phyloP scores from a whole-genome alignment of 2,797 vertebrate genomes.

The Leontocebus nigricollis region DNA sequence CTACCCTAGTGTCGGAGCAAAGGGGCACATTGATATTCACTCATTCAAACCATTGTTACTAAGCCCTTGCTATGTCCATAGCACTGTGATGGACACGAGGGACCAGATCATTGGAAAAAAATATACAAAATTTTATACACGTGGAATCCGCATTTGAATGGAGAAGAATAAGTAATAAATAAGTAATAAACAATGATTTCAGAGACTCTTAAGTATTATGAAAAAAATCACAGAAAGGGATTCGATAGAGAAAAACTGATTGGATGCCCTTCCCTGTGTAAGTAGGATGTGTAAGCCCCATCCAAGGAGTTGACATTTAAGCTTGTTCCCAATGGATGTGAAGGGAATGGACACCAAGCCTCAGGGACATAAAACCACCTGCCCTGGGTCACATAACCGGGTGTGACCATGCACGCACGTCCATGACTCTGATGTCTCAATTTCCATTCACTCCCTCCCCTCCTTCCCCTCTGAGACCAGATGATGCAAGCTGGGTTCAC shows the following conservation, averaged over 20 bases:
- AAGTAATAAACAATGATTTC: rapidly evolving
- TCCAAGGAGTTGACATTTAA: not conserved
- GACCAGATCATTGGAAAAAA: not conserved
- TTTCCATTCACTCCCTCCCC: not conserved
- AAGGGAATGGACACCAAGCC: not conserved
- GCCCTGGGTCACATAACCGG: too few relatives aligned
- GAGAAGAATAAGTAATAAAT: not conserved
- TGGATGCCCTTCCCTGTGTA: rapidly evolving
- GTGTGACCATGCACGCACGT: too few relatives aligned
- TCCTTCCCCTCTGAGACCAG: rapidly evolving
- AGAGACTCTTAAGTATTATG: rapidly evolving
- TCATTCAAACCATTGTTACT: rapidly evolving
- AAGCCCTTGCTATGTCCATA: rapidly evolving
- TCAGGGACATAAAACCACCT: not conserved
- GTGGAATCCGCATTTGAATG: rapidly evolving
- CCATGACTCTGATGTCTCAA: rapidly evolving
- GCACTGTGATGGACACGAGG: rapidly evolving
- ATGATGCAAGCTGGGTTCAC: rapidly evolving
- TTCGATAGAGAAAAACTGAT: rapidly evolving
- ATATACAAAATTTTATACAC: not conserved
- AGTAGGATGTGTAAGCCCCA: not conserved
- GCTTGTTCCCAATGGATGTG: rapidly evolving
- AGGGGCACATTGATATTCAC: rapidly evolving
- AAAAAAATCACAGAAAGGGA: not conserved
- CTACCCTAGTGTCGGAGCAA: rapidly evolving